These are phyloP conservation scores for Entomobrya proxima DNA, from an alignment of 2,888 invertebrate genomes.

Conservation along the genomic window DNA sequence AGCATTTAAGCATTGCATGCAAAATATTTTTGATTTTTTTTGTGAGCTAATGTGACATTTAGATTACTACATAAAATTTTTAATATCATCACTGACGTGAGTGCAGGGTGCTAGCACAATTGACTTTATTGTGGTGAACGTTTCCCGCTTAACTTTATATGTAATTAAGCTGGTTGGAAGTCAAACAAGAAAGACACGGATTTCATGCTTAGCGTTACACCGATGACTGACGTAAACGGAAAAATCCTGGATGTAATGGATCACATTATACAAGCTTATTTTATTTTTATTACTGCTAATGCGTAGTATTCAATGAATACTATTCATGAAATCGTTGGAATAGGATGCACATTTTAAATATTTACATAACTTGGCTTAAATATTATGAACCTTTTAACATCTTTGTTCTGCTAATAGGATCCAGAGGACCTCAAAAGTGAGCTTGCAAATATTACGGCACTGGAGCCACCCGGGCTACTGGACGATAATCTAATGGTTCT, in stretches of 20 bases:
- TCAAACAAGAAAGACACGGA: background rate
- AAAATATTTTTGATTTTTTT: too few species aligned
- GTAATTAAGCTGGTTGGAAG: too few species aligned
- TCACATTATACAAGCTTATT: background rate
- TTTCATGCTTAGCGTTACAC: background rate
- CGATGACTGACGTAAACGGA: background rate
- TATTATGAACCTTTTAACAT: background rate
- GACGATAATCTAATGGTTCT: constrained; percentile 67
- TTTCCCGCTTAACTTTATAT: too few species aligned
- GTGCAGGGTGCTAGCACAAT: too few species aligned
- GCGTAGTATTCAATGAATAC: background rate
- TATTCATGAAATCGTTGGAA: background rate
- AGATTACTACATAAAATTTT: too few species aligned
- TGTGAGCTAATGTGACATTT: too few species aligned
- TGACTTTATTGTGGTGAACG: too few species aligned
- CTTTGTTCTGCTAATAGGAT: background rate
- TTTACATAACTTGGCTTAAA: background rate
- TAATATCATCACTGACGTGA: too few species aligned
- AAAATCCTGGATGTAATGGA: background rate
- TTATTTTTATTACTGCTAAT: background rate
- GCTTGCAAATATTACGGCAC: constrained; percentile 32
- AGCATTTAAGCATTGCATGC: too few species aligned
- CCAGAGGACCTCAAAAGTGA: constrained; percentile 42
- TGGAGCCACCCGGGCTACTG: constrained; percentile 7
- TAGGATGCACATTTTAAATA: background rate